Conservation (phyloP, 2,888 invertebrate species). For the Morpho achilles region DNA sequence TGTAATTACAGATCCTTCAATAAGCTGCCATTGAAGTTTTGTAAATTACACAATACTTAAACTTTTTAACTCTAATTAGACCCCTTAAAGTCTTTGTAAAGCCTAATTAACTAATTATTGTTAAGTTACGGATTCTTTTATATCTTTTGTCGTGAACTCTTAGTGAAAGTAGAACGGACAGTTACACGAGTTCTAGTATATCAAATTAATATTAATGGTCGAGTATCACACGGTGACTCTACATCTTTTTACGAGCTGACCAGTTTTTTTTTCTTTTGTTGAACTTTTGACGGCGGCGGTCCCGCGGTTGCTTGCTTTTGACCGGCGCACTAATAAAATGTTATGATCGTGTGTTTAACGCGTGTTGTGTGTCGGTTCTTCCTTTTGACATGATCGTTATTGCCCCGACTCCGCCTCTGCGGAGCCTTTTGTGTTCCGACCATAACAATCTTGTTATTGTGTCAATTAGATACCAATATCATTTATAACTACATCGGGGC, state of each 20-base stretch:
- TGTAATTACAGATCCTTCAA: conserved; percentile 39
- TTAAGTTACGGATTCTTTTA: neutral
- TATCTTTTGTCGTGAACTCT: too few species aligned
- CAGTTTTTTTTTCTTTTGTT: conserved; percentile 70
- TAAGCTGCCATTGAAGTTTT: conserved; percentile 32
- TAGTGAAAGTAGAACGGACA: conserved; percentile 5
- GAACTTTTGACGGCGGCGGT: conserved; percentile 66
- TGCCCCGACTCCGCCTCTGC: conserved; percentile 66
- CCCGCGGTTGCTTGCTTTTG: conserved; percentile 76
- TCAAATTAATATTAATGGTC: conserved; percentile 18
- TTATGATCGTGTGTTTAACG: conserved; percentile 79
- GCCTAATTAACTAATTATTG: conserved; percentile 15
- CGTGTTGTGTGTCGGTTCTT: conserved; percentile 75
- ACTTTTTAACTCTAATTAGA: conserved; percentile 24
- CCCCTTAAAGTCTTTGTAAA: conserved; percentile 15
- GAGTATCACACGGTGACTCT: conserved; percentile 52
- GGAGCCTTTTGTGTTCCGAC: conserved; percentile 69
- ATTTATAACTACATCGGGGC: conserved; percentile 58
- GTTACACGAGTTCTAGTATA: conserved; percentile 2
- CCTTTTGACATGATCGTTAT: conserved; percentile 77
- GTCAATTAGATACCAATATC: conserved; percentile 70
- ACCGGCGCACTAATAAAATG: conserved; percentile 77
- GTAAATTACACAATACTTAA: conserved; percentile 27
- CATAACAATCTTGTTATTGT: conserved; percentile 73
- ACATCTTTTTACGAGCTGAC: conserved; percentile 73